A percentile compares a stretch with the other conserved stretches of the same genome.
These are phyloP conservation scores for Microctonus hyperodae DNA, from an alignment of 2,888 invertebrate genomes.

Conservation along the genomic window DNA sequence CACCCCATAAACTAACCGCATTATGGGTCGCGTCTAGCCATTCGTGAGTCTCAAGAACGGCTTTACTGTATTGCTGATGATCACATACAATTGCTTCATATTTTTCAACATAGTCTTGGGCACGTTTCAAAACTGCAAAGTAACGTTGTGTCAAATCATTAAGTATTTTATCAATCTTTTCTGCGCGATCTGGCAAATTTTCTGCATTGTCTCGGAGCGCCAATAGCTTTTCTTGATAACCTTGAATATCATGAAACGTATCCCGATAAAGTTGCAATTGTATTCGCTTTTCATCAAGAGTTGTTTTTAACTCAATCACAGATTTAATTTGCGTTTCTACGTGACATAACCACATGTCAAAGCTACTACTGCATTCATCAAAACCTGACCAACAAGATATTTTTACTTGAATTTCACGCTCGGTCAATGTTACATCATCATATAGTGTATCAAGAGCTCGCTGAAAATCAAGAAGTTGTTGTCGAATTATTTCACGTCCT, in stretches of 20 bases:
- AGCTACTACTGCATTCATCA: constrained; percentile 82
- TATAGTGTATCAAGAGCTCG: constrained; percentile 82
- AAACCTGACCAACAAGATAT: constrained; percentile 89
- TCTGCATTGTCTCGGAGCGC: constrained; percentile 83
- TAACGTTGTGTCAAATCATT: constrained; percentile 76
- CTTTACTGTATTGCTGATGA: constrained; percentile 88
- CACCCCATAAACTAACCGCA: constrained; percentile 83
- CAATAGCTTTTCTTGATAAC: constrained; percentile 85
- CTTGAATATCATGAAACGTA: constrained; percentile 81
- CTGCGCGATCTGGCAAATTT: constrained; percentile 79
- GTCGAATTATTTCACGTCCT: constrained; percentile 84
- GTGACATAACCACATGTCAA: constrained; percentile 80
- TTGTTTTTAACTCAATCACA: constrained; percentile 83
- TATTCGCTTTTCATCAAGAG: constrained; percentile 89
- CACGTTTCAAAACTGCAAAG: constrained; percentile 72
- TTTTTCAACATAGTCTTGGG: constrained; percentile 79
- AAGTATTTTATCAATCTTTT: constrained; percentile 77
- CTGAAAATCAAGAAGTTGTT: constrained; percentile 84
- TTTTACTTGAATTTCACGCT: constrained; percentile 83
- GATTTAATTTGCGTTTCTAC: constrained; percentile 78
- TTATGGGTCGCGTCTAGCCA: constrained; percentile 87
- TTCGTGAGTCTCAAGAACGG: constrained; percentile 85
- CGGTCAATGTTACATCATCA: constrained; percentile 79
- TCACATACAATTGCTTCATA: constrained; percentile 89
- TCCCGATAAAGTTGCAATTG: constrained; percentile 86